Base-by-base conservation (phyloP, 2,113 vertebrate species). In the Pycnonotus jocosus region DNA sequence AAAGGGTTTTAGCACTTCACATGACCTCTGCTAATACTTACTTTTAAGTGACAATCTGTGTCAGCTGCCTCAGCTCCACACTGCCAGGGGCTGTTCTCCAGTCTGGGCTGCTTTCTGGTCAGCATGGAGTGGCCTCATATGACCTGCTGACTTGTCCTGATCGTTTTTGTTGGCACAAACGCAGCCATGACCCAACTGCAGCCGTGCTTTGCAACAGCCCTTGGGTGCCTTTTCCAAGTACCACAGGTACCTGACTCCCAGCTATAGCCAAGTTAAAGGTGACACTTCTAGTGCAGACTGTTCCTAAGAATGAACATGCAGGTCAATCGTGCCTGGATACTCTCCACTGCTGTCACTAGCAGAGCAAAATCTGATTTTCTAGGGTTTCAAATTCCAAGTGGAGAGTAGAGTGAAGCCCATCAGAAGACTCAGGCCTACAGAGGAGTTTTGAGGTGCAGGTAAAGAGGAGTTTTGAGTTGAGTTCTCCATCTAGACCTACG, bases 111-210 rank as follows among this genome's bases (percentile, higher is more conserved):
- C 81, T 88, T 94, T 88, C 80, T 24, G 9, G 77, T 54, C 76
- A 35, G 64, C 7, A 1, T 86, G 79, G 56, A 93, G 83, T 90
- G 60, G 37, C 77, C 81, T 81, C 56, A 69, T 78, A 27, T 7
- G 70, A 93, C 50, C 86, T 78, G 40, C 65, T 92, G 72, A 40
- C 89, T 88, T 66, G 69, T 81, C 27, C 64, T 69, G 12, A 33
- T 84, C 58, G 76, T 73, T 96, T 86, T 81, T 92, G 42, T 74
- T 88, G 91, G 83, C 88, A 84, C 37, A 88, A 88, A 81, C 24
- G 4, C 3, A 58, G 48, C 61, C n/a, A 27, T 33, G 30, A 88
- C 78, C 74, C 85, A 86, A 68, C 48, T 79, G 51, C 60, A 70
- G 38, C 38, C 38, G 11, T 38, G 38, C 71, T 84, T 94, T 89